phyloP scores from a whole-genome alignment of 2,113 vertebrate genomes.

The Dicerorhinus sumatrensis region DNA sequence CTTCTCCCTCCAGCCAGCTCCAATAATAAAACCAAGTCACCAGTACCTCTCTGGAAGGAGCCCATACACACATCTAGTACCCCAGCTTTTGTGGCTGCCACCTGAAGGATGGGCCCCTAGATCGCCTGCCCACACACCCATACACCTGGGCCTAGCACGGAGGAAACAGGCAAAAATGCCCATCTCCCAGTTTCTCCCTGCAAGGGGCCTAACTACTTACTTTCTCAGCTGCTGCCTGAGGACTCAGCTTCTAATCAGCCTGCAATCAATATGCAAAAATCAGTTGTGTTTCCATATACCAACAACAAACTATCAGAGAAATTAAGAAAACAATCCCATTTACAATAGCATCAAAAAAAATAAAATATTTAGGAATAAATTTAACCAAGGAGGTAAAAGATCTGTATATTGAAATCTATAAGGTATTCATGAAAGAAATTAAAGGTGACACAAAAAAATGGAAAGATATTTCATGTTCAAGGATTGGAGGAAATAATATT shows the following conservation, averaged over 20 bases:
- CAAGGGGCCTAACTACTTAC: neutral
- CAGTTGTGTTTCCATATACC: neutral
- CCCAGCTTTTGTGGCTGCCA: neutral
- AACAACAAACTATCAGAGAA: neutral
- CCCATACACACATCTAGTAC: neutral
- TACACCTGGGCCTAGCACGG: neutral
- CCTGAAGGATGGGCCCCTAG: neutral
- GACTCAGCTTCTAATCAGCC: neutral
- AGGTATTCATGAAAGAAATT: neutral
- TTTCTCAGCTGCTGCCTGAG: neutral
- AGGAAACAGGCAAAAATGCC: neutral
- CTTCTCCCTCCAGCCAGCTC: neutral
- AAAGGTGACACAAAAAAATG: neutral
- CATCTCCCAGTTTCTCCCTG: neutral
- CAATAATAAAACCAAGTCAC: neutral
- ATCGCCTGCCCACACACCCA: no score
- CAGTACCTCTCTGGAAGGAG: neutral
- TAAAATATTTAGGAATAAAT: neutral
- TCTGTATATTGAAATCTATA: neutral
- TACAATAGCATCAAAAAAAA: neutral
- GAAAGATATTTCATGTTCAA: neutral
- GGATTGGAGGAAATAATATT: neutral
- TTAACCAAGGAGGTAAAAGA: neutral
- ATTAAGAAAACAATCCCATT: neutral
- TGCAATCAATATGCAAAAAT: neutral